Evolutionary conservation across 2,888 invertebrate genomes (phyloP), one percentile per base, ranked within the genome.

Genomic region (Hanleya hanleyi): DNA sequence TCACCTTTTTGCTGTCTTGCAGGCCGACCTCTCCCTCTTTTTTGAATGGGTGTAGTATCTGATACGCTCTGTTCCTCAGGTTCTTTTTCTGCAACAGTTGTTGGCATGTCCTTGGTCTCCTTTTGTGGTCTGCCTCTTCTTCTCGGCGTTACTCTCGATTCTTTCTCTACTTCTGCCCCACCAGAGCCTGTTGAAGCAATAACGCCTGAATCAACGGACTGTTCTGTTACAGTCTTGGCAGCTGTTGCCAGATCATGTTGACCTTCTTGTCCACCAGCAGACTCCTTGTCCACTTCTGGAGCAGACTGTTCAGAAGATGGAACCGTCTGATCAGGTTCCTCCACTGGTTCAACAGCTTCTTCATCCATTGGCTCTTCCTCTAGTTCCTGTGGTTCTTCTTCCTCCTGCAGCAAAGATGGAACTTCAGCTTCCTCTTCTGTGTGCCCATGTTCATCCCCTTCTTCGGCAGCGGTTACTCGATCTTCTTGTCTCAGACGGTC

Each of bases 91-190:
- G 37, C 18, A 12, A 22, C 64, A 4, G 35, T 37, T 15, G 9
- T 57, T 5, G 35, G 37, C 15, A 36, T 36, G 2, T 15, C 36
- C 3, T 36, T 15, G 36, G 62, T 57, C n/a, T 74, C 70, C 36
- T 79, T 81, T 22, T 78, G 74, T 33, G 81, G 77, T 33, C 77
- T 74, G 7, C 78, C 82, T 67, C 76, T 76, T 29, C 77, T 75
- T 37, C 65, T 70, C 18, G 67, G 71, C 35, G 69, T 33, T 61
- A 69, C 50, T 61, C 68, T 18, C n/a, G 47, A 71, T 33, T 67
- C 67, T 69, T 77, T 77, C 33, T 74, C 67, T 26, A 74, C 71
- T 67, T 77, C 77, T 49, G 64, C 75, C 26, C 32, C 70, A 35
- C 49, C 50, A 36, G 33, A n/a, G 29, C 33, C 70, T 37, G 12